Conservation (phyloP, 2,888 invertebrate genomes). For the Tortricodes alternella region DNA sequence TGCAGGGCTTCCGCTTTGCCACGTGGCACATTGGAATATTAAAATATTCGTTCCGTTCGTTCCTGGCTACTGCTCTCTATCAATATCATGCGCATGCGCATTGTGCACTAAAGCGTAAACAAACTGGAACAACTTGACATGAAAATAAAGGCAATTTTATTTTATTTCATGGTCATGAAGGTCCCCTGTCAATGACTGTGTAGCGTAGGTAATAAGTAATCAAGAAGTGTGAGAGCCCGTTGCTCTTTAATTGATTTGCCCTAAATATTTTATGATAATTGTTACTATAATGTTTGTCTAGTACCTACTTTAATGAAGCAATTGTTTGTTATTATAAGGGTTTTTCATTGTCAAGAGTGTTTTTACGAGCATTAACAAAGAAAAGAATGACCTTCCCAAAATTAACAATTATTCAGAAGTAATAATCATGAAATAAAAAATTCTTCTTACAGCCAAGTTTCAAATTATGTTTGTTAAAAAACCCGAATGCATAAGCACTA, state of each 20-base stretch:
- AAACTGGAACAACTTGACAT: constrained; percentile 59
- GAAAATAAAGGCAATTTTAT: constrained; percentile 58
- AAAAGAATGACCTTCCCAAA: too few species aligned
- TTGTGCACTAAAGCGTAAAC: constrained; percentile 41
- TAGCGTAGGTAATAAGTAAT: constrained; percentile 10
- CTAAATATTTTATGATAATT: constrained; percentile 2
- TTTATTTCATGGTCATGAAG: background rate
- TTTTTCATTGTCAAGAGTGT: too few species aligned
- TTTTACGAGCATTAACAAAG: too few species aligned
- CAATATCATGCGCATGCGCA: constrained; percentile 50
- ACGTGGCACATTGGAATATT: constrained; percentile 73
- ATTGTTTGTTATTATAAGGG: too few species aligned
- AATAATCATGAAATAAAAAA: too few species aligned
- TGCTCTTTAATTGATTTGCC: constrained; percentile 23
- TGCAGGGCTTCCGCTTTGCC: constrained; percentile 72
- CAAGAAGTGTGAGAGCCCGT: constrained; percentile 11
- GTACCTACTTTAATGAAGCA: background rate
- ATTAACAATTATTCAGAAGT: too few species aligned
- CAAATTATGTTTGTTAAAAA: too few species aligned
- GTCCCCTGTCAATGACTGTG: constrained; percentile 1
- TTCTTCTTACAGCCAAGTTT: too few species aligned
- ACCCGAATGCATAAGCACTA: too few species aligned
- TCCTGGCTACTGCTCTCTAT: constrained; percentile 45
- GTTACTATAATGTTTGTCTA: background rate
- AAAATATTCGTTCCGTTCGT: constrained; percentile 68